These are phyloP conservation scores for Epizoanthus scotinus DNA, from an alignment of 92 coral and sea anemone species.

Conservation along the genomic window DNA sequence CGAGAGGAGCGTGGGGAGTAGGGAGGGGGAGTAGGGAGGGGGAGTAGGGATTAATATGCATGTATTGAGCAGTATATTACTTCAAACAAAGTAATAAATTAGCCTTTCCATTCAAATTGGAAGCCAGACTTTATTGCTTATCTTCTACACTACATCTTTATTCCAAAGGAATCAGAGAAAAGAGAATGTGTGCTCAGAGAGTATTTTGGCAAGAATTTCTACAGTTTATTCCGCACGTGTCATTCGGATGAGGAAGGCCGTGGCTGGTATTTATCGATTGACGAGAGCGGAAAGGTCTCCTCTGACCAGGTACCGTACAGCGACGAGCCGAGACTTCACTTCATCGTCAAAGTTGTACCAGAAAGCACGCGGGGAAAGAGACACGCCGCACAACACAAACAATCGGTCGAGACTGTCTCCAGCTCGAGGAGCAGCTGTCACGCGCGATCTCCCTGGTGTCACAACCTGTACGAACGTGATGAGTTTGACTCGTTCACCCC, in stretches of 20 bases:
- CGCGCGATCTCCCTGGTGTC: slow-evolving; percentile 7
- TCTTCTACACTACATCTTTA: not conserved
- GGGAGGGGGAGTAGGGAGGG: no score
- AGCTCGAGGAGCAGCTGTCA: not conserved
- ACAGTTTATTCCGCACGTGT: slow-evolving; percentile 86
- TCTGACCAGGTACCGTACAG: slow-evolving; percentile 73
- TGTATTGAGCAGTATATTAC: no score
- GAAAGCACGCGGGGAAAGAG: slow-evolving; percentile 41
- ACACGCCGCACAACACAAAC: not conserved
- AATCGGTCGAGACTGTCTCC: not conserved
- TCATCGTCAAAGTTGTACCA: slow-evolving; percentile 74
- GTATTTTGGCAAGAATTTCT: slow-evolving; percentile 84
- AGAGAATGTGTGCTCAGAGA: slow-evolving; percentile 97
- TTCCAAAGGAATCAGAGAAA: slow-evolving; percentile 76
- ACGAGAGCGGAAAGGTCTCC: slow-evolving; percentile 70
- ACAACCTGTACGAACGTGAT: not conserved
- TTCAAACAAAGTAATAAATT: no score
- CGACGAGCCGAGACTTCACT: slow-evolving; percentile 84
- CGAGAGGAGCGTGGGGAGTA: no score
- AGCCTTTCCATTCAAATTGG: no score
- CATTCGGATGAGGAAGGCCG: slow-evolving; percentile 80
- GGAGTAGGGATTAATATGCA: no score
- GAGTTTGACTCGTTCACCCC: slow-evolving; percentile 60
- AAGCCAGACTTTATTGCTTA: not conserved
- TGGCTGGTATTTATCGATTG: slow-evolving; percentile 91